Conservation (phyloP, 2,797 vertebrate species). For the Xyrichtys novacula region DNA sequence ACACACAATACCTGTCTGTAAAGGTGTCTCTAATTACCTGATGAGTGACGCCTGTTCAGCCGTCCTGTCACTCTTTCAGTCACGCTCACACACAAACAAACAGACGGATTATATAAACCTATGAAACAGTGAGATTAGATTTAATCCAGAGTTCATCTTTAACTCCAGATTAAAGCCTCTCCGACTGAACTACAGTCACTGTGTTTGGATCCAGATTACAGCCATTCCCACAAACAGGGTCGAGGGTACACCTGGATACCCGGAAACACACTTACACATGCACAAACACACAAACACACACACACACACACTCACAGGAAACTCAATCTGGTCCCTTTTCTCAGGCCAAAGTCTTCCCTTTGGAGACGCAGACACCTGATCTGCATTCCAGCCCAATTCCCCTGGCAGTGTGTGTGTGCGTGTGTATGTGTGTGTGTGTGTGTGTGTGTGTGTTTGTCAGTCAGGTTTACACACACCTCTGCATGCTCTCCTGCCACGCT, state of each 20-base stretch:
- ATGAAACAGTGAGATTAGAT: no score
- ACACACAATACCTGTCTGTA: conserved; percentile 45
- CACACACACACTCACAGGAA: conserved; percentile 50
- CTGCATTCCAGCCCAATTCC: conserved; percentile 75
- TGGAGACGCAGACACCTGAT: conserved; percentile 76
- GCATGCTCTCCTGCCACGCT: conserved; percentile 14
- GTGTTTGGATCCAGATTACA: conserved; percentile 50
- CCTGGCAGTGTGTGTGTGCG: conserved; percentile 60
- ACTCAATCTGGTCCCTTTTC: conserved; percentile 78
- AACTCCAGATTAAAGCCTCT: no score
- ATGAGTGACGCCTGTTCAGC: conserved; percentile 47
- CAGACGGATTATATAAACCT: neutral
- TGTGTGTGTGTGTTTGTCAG: conserved; percentile 37
- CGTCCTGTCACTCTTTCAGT: conserved; percentile 32
- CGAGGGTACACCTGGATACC: conserved; percentile 57
- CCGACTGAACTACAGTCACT: conserved; percentile 34
- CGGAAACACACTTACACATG: conserved; percentile 34
- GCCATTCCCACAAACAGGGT: conserved; percentile 66
- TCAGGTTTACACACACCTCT: conserved; percentile 42
- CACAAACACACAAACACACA: conserved; percentile 30
- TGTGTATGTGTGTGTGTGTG: no score
- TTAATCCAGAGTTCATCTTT: no score
- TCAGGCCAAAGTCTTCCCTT: conserved; percentile 66
- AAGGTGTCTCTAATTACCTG: conserved; percentile 49
- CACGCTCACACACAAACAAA: no score